These are phyloP conservation scores for Bubo bubo DNA, from an alignment of 2,113 vertebrate genomes.

Conservation along the genomic window DNA sequence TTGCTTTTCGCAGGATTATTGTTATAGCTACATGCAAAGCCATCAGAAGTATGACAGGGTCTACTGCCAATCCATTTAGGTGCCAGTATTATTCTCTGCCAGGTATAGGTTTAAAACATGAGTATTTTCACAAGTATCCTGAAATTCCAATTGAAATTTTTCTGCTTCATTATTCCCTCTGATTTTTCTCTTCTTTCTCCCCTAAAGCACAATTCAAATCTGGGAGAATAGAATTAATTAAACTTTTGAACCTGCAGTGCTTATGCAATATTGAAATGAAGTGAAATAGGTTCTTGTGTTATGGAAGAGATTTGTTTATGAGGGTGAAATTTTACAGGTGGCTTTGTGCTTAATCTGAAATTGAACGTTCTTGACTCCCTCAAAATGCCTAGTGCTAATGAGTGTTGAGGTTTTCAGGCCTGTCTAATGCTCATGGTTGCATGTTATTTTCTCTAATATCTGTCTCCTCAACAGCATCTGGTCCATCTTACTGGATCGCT, in stretches of 20 bases:
- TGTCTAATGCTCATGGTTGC: background rate
- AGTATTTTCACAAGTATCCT: background rate
- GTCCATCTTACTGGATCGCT: slow-evolving; percentile 83
- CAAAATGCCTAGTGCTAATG: background rate
- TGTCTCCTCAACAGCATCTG: slow-evolving; percentile 76
- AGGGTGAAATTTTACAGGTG: slow-evolving; percentile 28
- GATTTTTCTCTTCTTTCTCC: slow-evolving; percentile 32
- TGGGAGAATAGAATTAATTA: slow-evolving; percentile 28
- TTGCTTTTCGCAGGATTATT: background rate
- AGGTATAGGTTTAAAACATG: background rate
- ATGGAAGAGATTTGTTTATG: slow-evolving; percentile 6
- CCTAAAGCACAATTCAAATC: slow-evolving; percentile 10
- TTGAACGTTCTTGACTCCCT: background rate
- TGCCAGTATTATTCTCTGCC: background rate
- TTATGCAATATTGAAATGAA: slow-evolving; percentile 57
- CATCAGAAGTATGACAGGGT: background rate
- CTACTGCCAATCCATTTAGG: background rate
- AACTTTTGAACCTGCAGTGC: slow-evolving; percentile 52
- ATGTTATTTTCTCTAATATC: slow-evolving; percentile 54
- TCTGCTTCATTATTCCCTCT: background rate
- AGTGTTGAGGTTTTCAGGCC: background rate
- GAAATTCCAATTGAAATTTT: background rate
- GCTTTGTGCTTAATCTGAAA: slow-evolving; percentile 12
- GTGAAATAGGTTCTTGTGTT: background rate
- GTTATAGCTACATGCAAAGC: background rate